Evolutionary conservation across 2,113 vertebrate genomes (phyloP).

Genomic region (Rhinoderma darwinii): DNA sequence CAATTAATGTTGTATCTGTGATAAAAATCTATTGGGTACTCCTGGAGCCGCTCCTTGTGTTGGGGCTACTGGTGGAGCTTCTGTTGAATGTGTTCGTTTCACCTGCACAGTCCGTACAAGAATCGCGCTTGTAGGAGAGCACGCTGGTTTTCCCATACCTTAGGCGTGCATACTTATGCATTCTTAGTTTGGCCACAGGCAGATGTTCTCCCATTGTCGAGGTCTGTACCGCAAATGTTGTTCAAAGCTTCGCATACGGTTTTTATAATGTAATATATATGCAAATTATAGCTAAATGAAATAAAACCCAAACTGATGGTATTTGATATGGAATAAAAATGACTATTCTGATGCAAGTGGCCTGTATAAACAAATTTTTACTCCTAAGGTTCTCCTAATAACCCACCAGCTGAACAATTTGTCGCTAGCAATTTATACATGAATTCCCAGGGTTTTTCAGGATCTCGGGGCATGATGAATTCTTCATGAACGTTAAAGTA

Average conservation of each 20-base stretch:
- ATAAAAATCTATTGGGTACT: no score
- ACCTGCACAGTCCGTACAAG: background rate
- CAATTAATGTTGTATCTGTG: no score
- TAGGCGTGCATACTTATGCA: slow-evolving; percentile 5
- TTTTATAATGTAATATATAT: slow-evolving; percentile 53
- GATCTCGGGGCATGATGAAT: background rate
- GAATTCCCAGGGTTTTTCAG: background rate
- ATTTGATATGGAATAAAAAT: slow-evolving; percentile 41
- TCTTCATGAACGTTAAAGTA: slow-evolving; percentile 1
- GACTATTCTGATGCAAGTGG: slow-evolving; percentile 30
- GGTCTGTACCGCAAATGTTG: slow-evolving; percentile 17
- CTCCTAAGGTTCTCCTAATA: slow-evolving; percentile 11
- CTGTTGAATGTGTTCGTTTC: background rate
- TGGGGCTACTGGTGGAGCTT: background rate
- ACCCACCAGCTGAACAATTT: slow-evolving; percentile 11
- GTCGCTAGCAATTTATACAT: slow-evolving; percentile 21
- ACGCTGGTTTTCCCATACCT: slow-evolving; percentile 1
- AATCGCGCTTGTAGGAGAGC: background rate
- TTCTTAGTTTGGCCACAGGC: background rate
- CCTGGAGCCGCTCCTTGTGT: background rate
- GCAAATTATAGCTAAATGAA: slow-evolving; percentile 34
- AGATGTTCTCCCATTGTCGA: background rate
- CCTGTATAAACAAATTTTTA: slow-evolving; percentile 19
- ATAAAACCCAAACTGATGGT: slow-evolving; percentile 38
- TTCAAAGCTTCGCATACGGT: slow-evolving; percentile 17